A percentile compares a stretch with the other conserved stretches of the same genome.
phyloP scores from a whole-genome alignment of 1,140 invertebrate genomes.

The Drosophila ohnishii region DNA sequence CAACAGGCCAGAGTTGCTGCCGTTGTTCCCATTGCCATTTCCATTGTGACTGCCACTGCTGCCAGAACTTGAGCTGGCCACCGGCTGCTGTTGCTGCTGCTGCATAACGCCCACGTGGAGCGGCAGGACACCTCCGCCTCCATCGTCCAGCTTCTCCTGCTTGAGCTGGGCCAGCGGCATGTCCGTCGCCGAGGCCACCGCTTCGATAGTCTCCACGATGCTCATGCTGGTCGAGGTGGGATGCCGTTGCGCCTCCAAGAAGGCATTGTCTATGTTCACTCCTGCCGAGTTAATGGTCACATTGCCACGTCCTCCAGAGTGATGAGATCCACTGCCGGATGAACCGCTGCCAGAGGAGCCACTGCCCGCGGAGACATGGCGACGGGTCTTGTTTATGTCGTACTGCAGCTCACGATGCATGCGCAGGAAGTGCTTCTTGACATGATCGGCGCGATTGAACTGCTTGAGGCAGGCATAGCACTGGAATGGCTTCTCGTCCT shows the following conservation, averaged over 20 bases:
- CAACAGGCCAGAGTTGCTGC: conserved; percentile 55
- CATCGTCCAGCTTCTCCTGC: conserved; percentile 81
- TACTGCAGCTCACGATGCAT: conserved; percentile 95
- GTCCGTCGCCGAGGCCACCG: conserved; percentile 77
- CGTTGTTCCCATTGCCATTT: conserved; percentile 38
- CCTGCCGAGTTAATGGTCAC: conserved; percentile 74
- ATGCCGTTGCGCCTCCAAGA: conserved; percentile 78
- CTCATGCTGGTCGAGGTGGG: conserved; percentile 81
- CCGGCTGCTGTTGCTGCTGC: conserved; percentile 52
- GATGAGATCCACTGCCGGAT: conserved; percentile 44
- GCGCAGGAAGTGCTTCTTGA: conserved; percentile 95
- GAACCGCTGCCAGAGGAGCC: conserved; percentile 37
- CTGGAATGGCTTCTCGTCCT: conserved; percentile 96
- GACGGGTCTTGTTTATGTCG: conserved; percentile 90
- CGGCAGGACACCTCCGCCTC: conserved; percentile 54
- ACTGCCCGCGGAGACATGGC: conserved; percentile 56
- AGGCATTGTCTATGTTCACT: conserved; percentile 79
- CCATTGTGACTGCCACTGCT: conserved; percentile 52
- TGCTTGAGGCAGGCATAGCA: conserved; percentile 96
- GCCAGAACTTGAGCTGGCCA: conserved; percentile 69
- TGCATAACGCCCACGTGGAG: conserved; percentile 61
- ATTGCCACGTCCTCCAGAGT: conserved; percentile 76
- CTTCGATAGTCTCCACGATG: conserved; percentile 82
- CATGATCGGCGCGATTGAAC: conserved; percentile 97
- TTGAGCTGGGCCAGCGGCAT: conserved; percentile 77